Evolutionary conservation across 2,797 vertebrate species (phyloP), one percentile per base, ranked within the genome.

Genomic region (Ambastaia sidthimunki): DNA sequence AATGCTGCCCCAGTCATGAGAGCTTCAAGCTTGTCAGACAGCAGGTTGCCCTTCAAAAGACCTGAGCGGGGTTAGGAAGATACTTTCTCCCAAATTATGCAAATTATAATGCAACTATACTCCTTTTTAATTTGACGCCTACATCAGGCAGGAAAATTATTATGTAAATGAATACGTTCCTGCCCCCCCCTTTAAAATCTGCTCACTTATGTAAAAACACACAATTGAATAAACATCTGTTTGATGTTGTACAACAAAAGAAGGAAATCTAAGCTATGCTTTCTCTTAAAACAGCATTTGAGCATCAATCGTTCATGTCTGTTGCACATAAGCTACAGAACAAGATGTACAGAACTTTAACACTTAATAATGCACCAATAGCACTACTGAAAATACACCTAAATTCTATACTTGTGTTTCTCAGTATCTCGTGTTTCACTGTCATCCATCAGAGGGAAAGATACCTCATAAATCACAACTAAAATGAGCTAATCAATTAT

Each of bases 401-500:
- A 41, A 71, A 70, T 57, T 37, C 55, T 10, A 44, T 28, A 68
- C 65, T 68, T 60, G 55, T 62, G 50, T 78, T 60, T 47, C 52
- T 54, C 66, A 77, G 65, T 57, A 60, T 57, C 65, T 48, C 9
- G 60, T 25, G 12, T 48, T 71, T 16, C 71, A 74, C 77, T 85
- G 80, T 77, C 91, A 93, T 94, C 91, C 93, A 93, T 93, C 92
- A 92, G 86, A 69, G 84, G 76, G 85, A 88, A 84, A 91, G 85
- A 90, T 65, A 83, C 84, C 84, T 87, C 87, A 90, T 90, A 89
- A 89, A 93, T 94, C 92, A 93, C 83, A 78, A 83, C 87, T 85
- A 85, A 92, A 95, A 94, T 94, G 85, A 93, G 87, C 87, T 91
- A 88, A 92, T 94, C 88, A 94, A 94, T 94, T 91, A 94, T 94